Evolutionary conservation across 2,888 invertebrate genomes (phyloP), one percentile per base, ranked within the genome.

Genomic region (Villa cingulata): DNA sequence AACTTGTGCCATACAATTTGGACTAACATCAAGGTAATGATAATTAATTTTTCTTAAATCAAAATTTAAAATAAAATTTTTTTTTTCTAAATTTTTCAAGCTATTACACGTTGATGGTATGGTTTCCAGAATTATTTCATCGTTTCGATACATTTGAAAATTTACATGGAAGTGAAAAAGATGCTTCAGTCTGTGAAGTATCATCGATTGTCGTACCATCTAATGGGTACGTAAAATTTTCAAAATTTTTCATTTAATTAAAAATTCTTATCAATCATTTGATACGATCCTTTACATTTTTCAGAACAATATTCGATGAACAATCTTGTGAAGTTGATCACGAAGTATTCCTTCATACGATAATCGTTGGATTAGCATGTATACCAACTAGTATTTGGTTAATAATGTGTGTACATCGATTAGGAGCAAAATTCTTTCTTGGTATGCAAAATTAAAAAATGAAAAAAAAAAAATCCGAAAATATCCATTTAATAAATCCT

Each of bases 91-190:
- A 36, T 51, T 46, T 42, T 68, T 70, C 15, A 71, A 90, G 90
- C 62, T 90, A 89, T 70, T 90, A 90, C 66, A 90, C 90, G 9
- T 70, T 90, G 39, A 89, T 88, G 85, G 79, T 90, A 64, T 91
- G 90, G 90, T 89, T 90, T 70, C 89, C 89, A 15, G 89, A 89
- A 66, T 69, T 90, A 58, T 90, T 90, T 70, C 80, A 80, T 66
- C 81, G 89, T 46, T 86, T 86, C 66, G 84, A 86, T 59, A 80
- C 81, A 57, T 86, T 78, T 63, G 85, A 85, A 61, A 62, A 67
- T 23, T 63, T 70, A 2, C 73, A 81, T 72, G 29, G 29, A 12
- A 83, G 83, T 1, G 78, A 77, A 53, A 72, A 76, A 43, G 73
- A 75, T 0, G 83, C 84, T 0, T 81, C 84, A 0, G 83, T 87